A percentile compares a stretch with the other conserved stretches of the same genome.
Conservation (phyloP, 2,888 invertebrate species). For the Patella depressa region DNA sequence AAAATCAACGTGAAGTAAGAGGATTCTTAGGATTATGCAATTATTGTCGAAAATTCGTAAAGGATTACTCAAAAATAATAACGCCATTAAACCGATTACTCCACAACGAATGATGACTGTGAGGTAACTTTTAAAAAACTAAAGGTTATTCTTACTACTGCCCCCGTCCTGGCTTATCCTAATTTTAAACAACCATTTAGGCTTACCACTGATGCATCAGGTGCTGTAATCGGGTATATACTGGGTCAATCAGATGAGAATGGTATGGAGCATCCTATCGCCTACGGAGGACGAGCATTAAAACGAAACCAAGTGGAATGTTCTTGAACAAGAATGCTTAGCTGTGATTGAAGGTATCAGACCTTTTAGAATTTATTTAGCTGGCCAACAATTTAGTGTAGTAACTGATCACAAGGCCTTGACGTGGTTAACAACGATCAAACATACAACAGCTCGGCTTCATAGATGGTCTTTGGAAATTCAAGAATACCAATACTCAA, state of each 20-base stretch:
- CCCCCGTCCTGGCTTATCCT: slow-evolving; percentile 34
- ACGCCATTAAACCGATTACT: slow-evolving; percentile 59
- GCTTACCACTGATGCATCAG: slow-evolving; percentile 30
- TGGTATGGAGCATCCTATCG: not conserved
- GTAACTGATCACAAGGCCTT: slow-evolving; percentile 42
- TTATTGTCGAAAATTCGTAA: slow-evolving; percentile 68
- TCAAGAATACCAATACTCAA: slow-evolving; percentile 26
- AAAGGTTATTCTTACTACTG: slow-evolving; percentile 45
- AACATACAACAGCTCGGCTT: slow-evolving; percentile 25
- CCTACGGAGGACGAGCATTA: not conserved
- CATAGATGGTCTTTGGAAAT: slow-evolving; percentile 27
- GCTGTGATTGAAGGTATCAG: slow-evolving; percentile 31
- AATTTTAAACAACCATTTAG: too few relatives aligned
- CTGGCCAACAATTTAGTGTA: slow-evolving; percentile 31
- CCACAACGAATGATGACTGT: slow-evolving; percentile 52
- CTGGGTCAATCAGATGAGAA: slow-evolving; percentile 36
- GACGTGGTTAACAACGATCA: slow-evolving; percentile 29
- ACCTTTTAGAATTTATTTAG: slow-evolving; percentile 35
- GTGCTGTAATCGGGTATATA: slow-evolving; percentile 38
- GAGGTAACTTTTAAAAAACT: slow-evolving; percentile 57
- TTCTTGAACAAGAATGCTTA: slow-evolving; percentile 27
- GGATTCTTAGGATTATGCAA: slow-evolving; percentile 48
- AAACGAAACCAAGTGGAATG: slow-evolving; percentile 40
- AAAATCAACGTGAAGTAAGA: slow-evolving; percentile 36
- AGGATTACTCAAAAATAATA: slow-evolving; percentile 50